Percentiles rank a stretch among this genome's conserved stretches.
Evolutionary conservation across 1,140 invertebrate genomes (phyloP).

Genomic region (Plutomurus gul): DNA sequence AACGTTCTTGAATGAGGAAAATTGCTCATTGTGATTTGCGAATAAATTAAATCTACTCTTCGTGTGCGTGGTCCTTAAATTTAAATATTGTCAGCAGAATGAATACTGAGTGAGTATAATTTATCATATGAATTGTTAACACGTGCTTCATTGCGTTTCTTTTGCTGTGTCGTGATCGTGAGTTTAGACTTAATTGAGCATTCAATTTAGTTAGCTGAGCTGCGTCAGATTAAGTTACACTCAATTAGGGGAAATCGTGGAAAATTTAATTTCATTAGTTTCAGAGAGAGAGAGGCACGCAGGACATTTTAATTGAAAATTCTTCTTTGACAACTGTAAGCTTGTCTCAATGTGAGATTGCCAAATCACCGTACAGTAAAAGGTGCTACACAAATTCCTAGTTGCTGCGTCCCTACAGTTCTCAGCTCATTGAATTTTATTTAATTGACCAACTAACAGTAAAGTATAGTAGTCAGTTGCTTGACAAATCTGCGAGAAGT

Average conservation of each 20-base stretch:
- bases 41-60: background rate
- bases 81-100: background rate
- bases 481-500: background rate
- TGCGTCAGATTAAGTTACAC: slow-evolving; percentile 8
- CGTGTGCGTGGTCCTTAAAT: no score
- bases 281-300: background rate
- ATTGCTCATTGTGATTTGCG: background rate
- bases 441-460: background rate
- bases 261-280: slow-evolving; percentile 18
- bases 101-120: background rate
- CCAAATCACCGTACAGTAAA: background rate
- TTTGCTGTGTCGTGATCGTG: slow-evolving; percentile 15
- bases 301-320: slow-evolving; percentile 21
- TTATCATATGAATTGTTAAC: background rate
- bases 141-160: background rate
- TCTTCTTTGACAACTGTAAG: background rate
- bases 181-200: slow-evolving; percentile 17
- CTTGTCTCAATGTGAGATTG: background rate
- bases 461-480: background rate
- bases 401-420: background rate
- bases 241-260: slow-evolving; percentile 16
- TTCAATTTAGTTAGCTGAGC: slow-evolving; percentile 10
- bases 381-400: background rate
- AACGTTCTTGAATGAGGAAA: background rate
- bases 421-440: background rate